phyloP scores from a whole-genome alignment of 2,797 vertebrate genomes.

The Trachops cirrhosus region DNA sequence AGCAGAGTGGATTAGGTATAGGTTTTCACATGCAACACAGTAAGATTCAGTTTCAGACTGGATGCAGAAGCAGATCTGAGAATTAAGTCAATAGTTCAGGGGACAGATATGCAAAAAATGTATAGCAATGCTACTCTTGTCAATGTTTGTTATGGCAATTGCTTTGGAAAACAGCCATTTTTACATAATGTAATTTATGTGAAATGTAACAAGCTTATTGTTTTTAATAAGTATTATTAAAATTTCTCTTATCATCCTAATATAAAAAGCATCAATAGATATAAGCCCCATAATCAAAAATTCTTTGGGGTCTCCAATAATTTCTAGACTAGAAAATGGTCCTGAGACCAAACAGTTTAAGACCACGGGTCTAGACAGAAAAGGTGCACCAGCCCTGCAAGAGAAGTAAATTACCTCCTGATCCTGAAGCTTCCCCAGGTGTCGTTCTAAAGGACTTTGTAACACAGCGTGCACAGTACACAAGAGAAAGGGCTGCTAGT shows the following conservation, averaged over 20 bases:
- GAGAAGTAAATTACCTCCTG: not conserved
- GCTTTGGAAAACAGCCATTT: conserved; percentile 27
- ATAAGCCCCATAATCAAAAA: not conserved
- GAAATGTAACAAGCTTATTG: not conserved
- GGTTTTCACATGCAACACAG: not conserved
- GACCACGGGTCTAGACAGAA: not conserved
- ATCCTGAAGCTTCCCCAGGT: not conserved
- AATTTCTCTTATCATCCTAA: not conserved
- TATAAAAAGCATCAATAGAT: not conserved
- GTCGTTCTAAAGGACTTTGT: not conserved
- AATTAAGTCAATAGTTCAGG: conserved; percentile 8
- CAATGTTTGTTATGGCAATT: not conserved
- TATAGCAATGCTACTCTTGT: not conserved
- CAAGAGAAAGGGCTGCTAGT: not conserved
- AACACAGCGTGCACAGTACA: not conserved
- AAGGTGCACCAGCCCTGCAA: not conserved
- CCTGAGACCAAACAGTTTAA: not conserved
- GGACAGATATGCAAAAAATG: not conserved
- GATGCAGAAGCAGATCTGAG: not conserved
- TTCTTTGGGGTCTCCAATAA: not conserved
- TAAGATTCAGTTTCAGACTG: not conserved
- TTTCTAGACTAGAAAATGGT: not conserved
- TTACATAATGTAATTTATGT: not conserved
- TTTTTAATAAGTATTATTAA: not conserved
- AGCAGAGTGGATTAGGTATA: not conserved